Conservation (phyloP, 2,113 vertebrate species). For the Xiphias gladius region DNA sequence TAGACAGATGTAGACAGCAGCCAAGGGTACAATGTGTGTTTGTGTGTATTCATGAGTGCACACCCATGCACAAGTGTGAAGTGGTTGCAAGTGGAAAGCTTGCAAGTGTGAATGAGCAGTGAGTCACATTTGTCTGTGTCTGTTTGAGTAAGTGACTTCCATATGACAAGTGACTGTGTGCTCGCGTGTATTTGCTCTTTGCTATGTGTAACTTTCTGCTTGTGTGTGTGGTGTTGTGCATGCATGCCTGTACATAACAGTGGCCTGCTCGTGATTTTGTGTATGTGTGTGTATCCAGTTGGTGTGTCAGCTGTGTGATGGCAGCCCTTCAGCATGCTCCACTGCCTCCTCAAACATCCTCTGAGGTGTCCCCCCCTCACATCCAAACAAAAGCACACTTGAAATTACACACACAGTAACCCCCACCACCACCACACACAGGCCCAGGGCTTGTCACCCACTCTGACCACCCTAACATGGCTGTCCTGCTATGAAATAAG, state of each 20-base stretch:
- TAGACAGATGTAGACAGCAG: conserved; percentile 9
- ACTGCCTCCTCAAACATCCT: conserved; percentile 75
- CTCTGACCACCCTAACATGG: conserved; percentile 55
- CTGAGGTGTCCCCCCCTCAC: conserved; percentile 63
- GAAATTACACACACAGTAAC: conserved; percentile 24
- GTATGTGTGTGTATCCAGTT: conserved; percentile 57
- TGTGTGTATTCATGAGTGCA: conserved; percentile 2
- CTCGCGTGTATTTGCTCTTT: conserved; percentile 42
- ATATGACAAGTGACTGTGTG: conserved; percentile 42
- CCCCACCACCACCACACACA: background rate
- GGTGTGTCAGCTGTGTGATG: conserved; percentile 76
- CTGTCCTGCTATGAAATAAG: conserved; percentile 56
- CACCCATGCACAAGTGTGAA: conserved; percentile 56
- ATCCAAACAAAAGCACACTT: conserved; percentile 22
- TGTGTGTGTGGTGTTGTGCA: conserved; percentile 7
- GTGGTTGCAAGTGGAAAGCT: conserved; percentile 45
- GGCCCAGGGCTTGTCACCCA: conserved; percentile 52
- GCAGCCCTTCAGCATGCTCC: conserved; percentile 71
- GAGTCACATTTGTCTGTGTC: conserved; percentile 19
- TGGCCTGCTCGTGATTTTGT: background rate
- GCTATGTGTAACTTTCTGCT: conserved; percentile 28
- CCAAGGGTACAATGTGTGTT: conserved; percentile 18
- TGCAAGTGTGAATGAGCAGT: conserved; percentile 65
- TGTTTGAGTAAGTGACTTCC: conserved; percentile 50
- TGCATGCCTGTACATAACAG: conserved; percentile 16